phyloP scores from a whole-genome alignment of 2,888 invertebrate genomes.

The Dastarcus helophoroides region DNA sequence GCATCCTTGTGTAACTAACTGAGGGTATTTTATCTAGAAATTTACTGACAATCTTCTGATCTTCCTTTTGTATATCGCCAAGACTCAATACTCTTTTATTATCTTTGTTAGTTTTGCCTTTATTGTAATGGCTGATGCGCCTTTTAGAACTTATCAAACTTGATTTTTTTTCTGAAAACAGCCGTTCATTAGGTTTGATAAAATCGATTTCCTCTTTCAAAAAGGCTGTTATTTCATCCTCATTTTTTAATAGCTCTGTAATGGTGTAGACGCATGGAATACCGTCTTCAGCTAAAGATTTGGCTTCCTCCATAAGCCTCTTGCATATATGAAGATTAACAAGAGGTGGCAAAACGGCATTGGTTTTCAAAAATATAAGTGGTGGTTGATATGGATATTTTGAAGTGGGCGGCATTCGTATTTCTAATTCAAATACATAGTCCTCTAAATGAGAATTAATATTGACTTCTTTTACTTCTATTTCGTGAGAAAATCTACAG shows the following conservation, averaged over 20 bases:
- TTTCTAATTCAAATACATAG: slow-evolving; percentile 54
- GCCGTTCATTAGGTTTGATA: slow-evolving; percentile 43
- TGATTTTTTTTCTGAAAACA: slow-evolving; percentile 29
- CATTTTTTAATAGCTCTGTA: slow-evolving; percentile 57
- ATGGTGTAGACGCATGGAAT: slow-evolving; percentile 62
- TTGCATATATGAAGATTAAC: slow-evolving; percentile 55
- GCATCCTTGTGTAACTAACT: slow-evolving; percentile 54
- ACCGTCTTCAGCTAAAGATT: slow-evolving; percentile 51
- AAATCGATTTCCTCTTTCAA: slow-evolving; percentile 51
- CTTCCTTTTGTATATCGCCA: slow-evolving; percentile 47
- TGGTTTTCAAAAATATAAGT: slow-evolving; percentile 54
- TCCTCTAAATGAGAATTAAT: slow-evolving; percentile 33
- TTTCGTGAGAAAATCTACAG: slow-evolving; percentile 62
- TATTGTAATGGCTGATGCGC: slow-evolving; percentile 51
- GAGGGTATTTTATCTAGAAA: slow-evolving; percentile 50
- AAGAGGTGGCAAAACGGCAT: slow-evolving; percentile 50
- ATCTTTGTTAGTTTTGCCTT: slow-evolving; percentile 45
- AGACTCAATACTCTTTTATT: slow-evolving; percentile 41
- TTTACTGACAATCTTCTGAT: slow-evolving; percentile 48
- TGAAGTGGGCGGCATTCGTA: slow-evolving; percentile 58
- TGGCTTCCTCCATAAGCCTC: slow-evolving; percentile 57
- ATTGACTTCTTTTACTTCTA: slow-evolving; percentile 34
- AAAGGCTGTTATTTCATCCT: slow-evolving; percentile 50
- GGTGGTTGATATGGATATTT: slow-evolving; percentile 67
- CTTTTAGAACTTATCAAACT: slow-evolving; percentile 18